A percentile compares a stretch with the other conserved stretches of the same genome.
Evolutionary conservation across 2,888 invertebrate species (phyloP).

Genomic region (Xylocampa areola): DNA sequence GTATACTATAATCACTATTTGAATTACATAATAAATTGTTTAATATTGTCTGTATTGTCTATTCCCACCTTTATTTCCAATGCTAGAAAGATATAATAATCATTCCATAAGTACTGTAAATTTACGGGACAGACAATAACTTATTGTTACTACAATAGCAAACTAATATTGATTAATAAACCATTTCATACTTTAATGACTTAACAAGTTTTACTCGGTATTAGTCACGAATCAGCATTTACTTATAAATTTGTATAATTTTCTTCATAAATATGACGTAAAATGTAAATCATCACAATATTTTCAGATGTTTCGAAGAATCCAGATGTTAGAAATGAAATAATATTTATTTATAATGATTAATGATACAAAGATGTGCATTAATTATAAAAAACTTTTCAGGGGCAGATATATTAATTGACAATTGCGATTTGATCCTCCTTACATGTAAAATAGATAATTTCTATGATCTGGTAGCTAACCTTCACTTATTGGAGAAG

Average conservation of each 20-base stretch:
- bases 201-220: constrained; percentile 59
- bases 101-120: constrained; percentile 39
- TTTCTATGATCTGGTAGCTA: too few species aligned
- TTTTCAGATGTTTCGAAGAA: constrained; percentile 39
- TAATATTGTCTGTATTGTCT: constrained; percentile 13
- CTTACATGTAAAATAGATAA: too few species aligned
- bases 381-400: constrained; percentile 13
- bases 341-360: constrained; percentile 41
- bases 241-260: constrained; percentile 39
- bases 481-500: too few species aligned
- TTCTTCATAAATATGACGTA: constrained; percentile 45
- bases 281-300: constrained; percentile 36
- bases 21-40: not conserved
- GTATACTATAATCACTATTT: not conserved
- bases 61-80: constrained; percentile 37
- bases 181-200: constrained; percentile 64
- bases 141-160: constrained; percentile 50
- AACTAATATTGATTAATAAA: constrained; percentile 65
- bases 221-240: constrained; percentile 65
- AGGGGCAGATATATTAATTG: too few species aligned
- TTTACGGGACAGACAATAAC: constrained; percentile 61
- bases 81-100: constrained; percentile 42
- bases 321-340: constrained; percentile 26
- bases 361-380: constrained; percentile 37
- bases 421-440: too few species aligned